Percentiles rank a stretch among this genome's conserved stretches.
These are phyloP conservation scores for Vollenhovia emeryi DNA, from an alignment of 1,140 invertebrate genomes.

Conservation along the genomic window DNA sequence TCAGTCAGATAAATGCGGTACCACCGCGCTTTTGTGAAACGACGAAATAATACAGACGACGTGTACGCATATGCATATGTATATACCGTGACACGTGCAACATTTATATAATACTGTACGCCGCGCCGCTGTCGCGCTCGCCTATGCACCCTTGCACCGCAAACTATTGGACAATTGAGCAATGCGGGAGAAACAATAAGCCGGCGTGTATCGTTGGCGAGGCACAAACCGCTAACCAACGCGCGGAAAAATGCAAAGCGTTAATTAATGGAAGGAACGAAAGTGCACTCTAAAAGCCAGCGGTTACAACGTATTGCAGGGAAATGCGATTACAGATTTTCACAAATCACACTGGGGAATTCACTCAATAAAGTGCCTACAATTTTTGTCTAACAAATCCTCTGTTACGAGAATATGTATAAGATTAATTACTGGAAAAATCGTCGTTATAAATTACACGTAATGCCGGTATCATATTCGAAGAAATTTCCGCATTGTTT, in stretches of 20 bases:
- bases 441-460: background rate
- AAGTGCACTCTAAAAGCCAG: conserved; percentile 39
- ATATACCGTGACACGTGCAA: conserved; percentile 32
- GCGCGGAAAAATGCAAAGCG: conserved; percentile 36
- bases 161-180: conserved; percentile 73
- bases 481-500: background rate
- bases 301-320: background rate
- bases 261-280: conserved; percentile 43
- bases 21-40: conserved; percentile 67
- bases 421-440: background rate
- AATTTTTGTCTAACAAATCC: background rate
- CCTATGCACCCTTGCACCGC: conserved; percentile 60
- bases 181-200: conserved; percentile 66
- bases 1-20: conserved; percentile 73
- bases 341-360: background rate
- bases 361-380: background rate
- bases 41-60: conserved; percentile 66
- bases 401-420: background rate
- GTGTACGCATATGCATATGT: conserved; percentile 57
- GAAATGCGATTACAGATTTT: conserved; percentile 6
- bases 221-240: conserved; percentile 54
- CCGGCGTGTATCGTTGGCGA: conserved; percentile 54
- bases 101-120: conserved; percentile 66
- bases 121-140: conserved; percentile 46
- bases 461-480: background rate